phyloP scores from a whole-genome alignment of 1,140 invertebrate genomes.

The Ooceraea biroi region DNA sequence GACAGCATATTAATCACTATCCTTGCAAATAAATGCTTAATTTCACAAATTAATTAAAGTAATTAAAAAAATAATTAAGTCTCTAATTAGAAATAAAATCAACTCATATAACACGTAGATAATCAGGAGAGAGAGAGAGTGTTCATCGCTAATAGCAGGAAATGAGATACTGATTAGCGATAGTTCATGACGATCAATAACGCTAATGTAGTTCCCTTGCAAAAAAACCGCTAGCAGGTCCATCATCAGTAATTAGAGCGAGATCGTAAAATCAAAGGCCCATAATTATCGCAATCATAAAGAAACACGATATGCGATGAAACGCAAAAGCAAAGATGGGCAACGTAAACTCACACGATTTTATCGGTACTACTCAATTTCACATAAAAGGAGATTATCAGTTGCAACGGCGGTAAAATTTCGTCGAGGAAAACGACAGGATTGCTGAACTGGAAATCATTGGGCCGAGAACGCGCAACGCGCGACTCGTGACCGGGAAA shows the following conservation, averaged over 20 bases:
- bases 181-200: neutral
- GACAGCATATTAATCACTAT: too few species aligned
- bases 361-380: neutral
- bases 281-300: conserved; percentile 41
- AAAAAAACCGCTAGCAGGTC: conserved; percentile 11
- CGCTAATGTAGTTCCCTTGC: neutral
- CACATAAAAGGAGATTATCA: conserved; percentile 15
- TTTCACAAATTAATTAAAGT: too few species aligned
- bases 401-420: neutral
- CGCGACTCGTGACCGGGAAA: conserved; percentile 24
- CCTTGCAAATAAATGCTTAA: too few species aligned
- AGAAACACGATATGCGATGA: neutral
- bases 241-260: conserved; percentile 53
- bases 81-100: neutral
- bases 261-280: conserved; percentile 44
- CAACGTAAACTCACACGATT: neutral
- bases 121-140: neutral
- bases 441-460: conserved; percentile 19
- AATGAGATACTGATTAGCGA: neutral
- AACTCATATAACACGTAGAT: neutral
- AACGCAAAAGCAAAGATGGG: neutral
- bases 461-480: neutral
- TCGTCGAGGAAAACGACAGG: neutral
- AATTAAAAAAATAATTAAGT: too few species aligned
- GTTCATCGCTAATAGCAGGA: neutral